Conservation (phyloP, 2,113 vertebrate species). For the Hiodon alosoides region DNA sequence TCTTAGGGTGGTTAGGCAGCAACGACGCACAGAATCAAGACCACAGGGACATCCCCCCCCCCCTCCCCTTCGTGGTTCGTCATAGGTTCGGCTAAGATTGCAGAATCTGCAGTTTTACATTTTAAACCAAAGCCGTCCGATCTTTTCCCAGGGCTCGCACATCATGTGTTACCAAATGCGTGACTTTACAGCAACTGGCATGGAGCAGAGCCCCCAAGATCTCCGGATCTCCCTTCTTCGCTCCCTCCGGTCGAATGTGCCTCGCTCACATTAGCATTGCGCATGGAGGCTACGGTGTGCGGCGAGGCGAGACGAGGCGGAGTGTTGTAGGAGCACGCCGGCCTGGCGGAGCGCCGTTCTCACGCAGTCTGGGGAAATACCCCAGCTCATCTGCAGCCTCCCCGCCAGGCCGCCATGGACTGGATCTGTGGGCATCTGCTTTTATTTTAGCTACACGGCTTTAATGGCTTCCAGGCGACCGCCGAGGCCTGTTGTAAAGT, state of each 20-base stretch:
- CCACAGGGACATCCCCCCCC: background rate
- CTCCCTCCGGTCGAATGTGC: background rate
- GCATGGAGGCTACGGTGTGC: background rate
- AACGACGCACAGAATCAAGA: background rate
- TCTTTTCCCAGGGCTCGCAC: no score
- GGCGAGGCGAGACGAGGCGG: background rate
- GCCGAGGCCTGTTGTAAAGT: background rate
- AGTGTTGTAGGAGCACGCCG: background rate
- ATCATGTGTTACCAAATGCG: no score
- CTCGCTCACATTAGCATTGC: background rate
- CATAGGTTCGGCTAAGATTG: no score
- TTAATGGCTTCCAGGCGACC: constrained; percentile 15
- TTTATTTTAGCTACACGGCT: background rate
- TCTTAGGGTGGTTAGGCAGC: background rate
- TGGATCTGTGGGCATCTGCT: background rate
- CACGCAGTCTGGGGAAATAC: background rate
- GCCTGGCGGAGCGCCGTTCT: background rate
- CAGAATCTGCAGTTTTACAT: no score
- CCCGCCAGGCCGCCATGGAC: background rate
- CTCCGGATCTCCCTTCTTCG: background rate
- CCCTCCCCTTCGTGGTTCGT: background rate
- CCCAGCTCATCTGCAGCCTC: background rate
- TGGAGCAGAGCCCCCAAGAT: background rate
- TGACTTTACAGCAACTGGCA: background rate
- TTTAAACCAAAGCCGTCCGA: no score